Evolutionary conservation across 1,140 invertebrate genomes (phyloP).

Genomic region (Cydia strobilella): DNA sequence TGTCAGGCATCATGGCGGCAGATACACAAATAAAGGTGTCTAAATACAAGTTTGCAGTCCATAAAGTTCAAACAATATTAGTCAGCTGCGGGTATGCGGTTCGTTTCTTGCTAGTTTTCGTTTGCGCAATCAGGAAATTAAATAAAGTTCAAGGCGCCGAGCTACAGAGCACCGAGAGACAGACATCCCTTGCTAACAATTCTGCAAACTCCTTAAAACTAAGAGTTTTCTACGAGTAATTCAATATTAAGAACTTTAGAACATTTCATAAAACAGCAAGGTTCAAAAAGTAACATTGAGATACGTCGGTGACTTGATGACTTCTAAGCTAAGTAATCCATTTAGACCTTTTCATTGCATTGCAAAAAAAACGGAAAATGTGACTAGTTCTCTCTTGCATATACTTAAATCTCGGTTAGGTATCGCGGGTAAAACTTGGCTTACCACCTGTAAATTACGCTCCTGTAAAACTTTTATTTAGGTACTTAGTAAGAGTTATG

Average conservation of each 20-base stretch:
- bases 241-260: not conserved
- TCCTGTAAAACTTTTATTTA: too few relatives aligned
- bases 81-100: conserved; percentile 38
- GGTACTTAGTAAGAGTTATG: too few relatives aligned
- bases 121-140: conserved; percentile 54
- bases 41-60: conserved; percentile 42
- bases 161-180: not conserved
- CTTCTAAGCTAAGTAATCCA: too few relatives aligned
- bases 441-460: too few relatives aligned
- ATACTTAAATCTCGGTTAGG: too few relatives aligned
- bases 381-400: too few relatives aligned
- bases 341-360: too few relatives aligned
- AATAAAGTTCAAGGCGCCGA: conserved; percentile 45
- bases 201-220: not conserved
- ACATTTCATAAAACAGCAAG: not conserved
- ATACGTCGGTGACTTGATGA: too few relatives aligned
- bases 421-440: too few relatives aligned
- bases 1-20: too few relatives aligned
- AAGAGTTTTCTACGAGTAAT: not conserved
- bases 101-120: conserved; percentile 45
- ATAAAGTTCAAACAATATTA: conserved; percentile 46
- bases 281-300: too few relatives aligned
- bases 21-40: conserved; percentile 43
- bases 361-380: too few relatives aligned
- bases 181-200: conserved; percentile 2